phyloP scores from a whole-genome alignment of 1,140 invertebrate genomes.

The Drosophila suzukii region DNA sequence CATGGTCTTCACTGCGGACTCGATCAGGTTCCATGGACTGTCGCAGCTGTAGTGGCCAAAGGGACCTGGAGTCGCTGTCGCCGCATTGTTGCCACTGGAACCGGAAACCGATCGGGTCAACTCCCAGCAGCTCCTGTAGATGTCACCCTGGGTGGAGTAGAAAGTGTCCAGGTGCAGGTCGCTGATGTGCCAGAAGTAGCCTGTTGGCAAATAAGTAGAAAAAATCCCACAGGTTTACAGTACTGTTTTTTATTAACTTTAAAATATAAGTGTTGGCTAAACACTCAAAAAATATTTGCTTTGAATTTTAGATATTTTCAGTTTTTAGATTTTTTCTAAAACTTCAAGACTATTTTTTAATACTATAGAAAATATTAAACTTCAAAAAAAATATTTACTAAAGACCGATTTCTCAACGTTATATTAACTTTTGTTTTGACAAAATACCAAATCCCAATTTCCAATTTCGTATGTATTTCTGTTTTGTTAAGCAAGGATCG shows the following conservation, averaged over 20 bases:
- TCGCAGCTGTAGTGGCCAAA: constrained; percentile 95
- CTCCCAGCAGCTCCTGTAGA: constrained; percentile 85
- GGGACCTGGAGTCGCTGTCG: constrained; percentile 85
- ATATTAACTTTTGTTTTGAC: no score
- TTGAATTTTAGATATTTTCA: no score
- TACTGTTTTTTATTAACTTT: no score
- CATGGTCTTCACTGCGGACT: constrained; percentile 94
- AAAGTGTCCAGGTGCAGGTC: constrained; percentile 94
- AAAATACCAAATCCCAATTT: no score
- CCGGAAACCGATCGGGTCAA: constrained; percentile 39
- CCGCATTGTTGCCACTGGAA: constrained; percentile 20
- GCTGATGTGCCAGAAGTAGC: constrained; percentile 96
- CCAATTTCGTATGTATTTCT: neutral
- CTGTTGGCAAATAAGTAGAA: constrained; percentile 87
- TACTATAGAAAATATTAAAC: no score
- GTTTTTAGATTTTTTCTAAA: no score
- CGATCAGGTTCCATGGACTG: constrained; percentile 93
- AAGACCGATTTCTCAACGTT: no score
- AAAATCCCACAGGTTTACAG: neutral
- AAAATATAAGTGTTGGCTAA: no score
- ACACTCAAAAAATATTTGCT: no score
- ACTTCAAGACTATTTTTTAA: no score
- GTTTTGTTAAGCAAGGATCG: neutral
- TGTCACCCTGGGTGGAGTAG: constrained; percentile 90
- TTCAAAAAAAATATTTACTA: no score